Evolutionary conservation across 2,113 vertebrate species (phyloP), one percentile per base, ranked within the genome.

Genomic region (Vombatus ursinus): DNA sequence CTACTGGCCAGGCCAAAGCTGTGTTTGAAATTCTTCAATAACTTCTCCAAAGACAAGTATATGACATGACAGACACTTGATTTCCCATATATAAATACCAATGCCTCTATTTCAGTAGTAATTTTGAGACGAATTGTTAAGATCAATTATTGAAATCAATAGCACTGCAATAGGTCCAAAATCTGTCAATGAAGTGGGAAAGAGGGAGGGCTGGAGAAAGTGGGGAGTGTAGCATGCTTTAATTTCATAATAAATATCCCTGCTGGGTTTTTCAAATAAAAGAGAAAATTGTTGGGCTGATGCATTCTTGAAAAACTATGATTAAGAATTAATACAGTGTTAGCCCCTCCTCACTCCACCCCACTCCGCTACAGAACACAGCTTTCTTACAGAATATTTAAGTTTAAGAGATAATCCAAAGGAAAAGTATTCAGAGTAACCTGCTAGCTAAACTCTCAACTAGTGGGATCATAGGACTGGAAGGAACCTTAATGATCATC

Each of bases 1-100:
- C 57, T 95, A 84, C 47, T 96, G 93, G 93, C 25, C 93, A 91
- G 95, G 68, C 50, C 92, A 95, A 50, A 22, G 91, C 49, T 92
- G 16, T 37, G 48, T 57, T 61, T 92, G 84, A 96, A 91, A 51
- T 91, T 96, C 50, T 57, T 2, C 50, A 93, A 92, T 3, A 3
- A 44, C 2, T 90, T 92, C 37, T 91, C 44, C 47, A 84, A 92
- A 23, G 52, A 52, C 91, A 7, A 2, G 51, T 53, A 50, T 49
- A 90, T 84, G 61, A n/a, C 19, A 84, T 84, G 68, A 23, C 44
- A n/a, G 16, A 84, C 1, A 44, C n/a, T 23, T 44, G 68, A 84
- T 44, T n/a, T 84, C n/a, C 68, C 37, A 84, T 84, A 16, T 84
- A 84, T 84, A 44, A 84, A 44, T 44, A 84, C 14, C n/a, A 84